Evolutionary conservation across 2,797 vertebrate genomes (phyloP), one percentile per base, ranked within the genome.

Genomic region (Syndactyla subalaris): DNA sequence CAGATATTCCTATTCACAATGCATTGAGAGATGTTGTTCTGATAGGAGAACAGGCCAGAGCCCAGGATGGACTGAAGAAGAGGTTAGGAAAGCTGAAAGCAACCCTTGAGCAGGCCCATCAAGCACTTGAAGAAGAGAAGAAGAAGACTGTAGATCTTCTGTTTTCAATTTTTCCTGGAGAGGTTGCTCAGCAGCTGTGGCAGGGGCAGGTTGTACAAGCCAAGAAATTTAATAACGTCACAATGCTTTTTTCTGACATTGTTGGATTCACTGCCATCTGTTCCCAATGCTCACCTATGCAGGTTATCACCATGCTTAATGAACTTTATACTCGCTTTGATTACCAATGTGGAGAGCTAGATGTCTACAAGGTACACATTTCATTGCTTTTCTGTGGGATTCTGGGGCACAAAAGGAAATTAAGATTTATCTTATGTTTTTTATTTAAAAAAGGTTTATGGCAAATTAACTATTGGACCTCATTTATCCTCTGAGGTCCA

Each of bases 261-360:
- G 99, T 99, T 88, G 99, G 99, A 82, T 99, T 99, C 98, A 99
- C 99, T 1, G 99, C 99, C 71, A 99, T 99, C 95, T 99, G 99
- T 96, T 99, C 99, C 5, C 98, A 98, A 24, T 99, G 99, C 80
- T 99, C 99, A 4, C 99, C 99, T 2, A 99, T 99, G 99, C 99
- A 99, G 98, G 99, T 99, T 96, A 99, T 99, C 97, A 99, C 99
- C 96, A 99, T 99, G 99, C 98, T 99, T 77, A 99, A 99, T 13
- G 99, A 99, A 68, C 97, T 99, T 66, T 99, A 99, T 97, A 99
- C 99, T 41, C 98, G 98, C 93, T 99, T 99, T 95, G 99, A 99
- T 97, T 98, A 98, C 95, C 98, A 99, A 4, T 99, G 99, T 51
- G 99, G 99, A 85, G 99, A 99, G 95, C 98, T 99, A 85, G 99